A percentile compares a stretch with the other conserved stretches of the same genome.
Conservation (phyloP, 2,797 vertebrate species). For the Graptemys geographica region DNA sequence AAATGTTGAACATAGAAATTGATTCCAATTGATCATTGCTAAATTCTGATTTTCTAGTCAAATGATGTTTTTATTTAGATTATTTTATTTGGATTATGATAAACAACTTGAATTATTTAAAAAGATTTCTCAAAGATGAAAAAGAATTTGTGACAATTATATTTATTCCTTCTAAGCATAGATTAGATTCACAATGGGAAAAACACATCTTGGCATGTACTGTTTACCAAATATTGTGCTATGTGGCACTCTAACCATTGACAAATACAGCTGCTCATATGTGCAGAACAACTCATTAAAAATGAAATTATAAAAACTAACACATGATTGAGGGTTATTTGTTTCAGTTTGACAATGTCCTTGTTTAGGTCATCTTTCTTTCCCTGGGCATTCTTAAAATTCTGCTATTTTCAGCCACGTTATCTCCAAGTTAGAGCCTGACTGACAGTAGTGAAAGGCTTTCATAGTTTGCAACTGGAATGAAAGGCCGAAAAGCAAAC, state of each 20-base stretch:
- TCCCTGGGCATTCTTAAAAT: constrained; percentile 45
- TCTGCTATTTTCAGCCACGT: constrained; percentile 54
- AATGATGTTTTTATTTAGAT: neutral
- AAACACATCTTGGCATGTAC: constrained; percentile 34
- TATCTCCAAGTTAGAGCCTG: constrained; percentile 59
- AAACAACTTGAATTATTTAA: fast-evolving
- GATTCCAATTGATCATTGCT: neutral
- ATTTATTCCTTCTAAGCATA: constrained; percentile 48
- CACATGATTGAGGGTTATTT: constrained; percentile 47
- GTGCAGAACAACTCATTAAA: constrained; percentile 68
- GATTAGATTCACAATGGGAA: constrained; percentile 30
- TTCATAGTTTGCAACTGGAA: constrained; percentile 47
- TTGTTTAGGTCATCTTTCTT: constrained; percentile 20
- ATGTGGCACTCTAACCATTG: constrained; percentile 38
- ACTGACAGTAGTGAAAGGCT: constrained; percentile 26
- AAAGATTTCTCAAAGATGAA: neutral
- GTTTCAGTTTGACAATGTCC: constrained; percentile 41
- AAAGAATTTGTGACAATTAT: neutral
- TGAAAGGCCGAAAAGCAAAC: constrained; percentile 60
- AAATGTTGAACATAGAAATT: neutral
- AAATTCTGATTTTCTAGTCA: neutral
- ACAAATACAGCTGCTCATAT: constrained; percentile 28
- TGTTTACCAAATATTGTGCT: constrained; percentile 60
- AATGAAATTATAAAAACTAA: constrained; percentile 68
- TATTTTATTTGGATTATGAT: neutral